A percentile compares a stretch with the other conserved stretches of the same genome.
Conservation (phyloP, 2,113 vertebrate species). For the Panurus biarmicus region DNA sequence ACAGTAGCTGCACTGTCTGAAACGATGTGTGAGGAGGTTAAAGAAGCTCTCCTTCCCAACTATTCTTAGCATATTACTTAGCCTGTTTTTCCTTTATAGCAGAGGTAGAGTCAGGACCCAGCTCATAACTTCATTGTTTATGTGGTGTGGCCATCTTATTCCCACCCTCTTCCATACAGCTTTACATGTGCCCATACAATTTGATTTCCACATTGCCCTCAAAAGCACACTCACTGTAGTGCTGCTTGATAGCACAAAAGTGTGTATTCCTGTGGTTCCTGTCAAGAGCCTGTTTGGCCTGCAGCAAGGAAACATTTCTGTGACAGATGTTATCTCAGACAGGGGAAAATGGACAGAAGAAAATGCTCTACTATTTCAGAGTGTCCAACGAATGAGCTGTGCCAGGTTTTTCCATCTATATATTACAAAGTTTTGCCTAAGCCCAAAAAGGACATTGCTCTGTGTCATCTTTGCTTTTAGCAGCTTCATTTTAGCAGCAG, state of each 20-base stretch:
- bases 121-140: background rate
- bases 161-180: fast-evolving
- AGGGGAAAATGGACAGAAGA: background rate
- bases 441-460: background rate
- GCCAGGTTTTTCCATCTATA: background rate
- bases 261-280: background rate
- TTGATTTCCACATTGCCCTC: fast-evolving
- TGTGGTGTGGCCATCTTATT: background rate
- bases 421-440: background rate
- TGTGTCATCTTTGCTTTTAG: background rate
- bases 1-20: background rate
- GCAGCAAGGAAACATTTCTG: background rate
- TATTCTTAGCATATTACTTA: background rate
- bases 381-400: background rate
- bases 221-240: fast-evolving
- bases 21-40: background rate
- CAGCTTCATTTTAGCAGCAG: background rate
- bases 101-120: background rate
- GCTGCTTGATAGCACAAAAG: background rate
- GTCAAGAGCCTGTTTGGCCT: background rate
- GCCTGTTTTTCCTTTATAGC: background rate
- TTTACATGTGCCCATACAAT: background rate
- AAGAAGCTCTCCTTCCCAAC: background rate
- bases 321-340: background rate
- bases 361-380: background rate